Percentiles rank a stretch among this genome's conserved stretches.
Evolutionary conservation across 2,113 vertebrate genomes (phyloP).

Genomic region (Sula dactylatra): DNA sequence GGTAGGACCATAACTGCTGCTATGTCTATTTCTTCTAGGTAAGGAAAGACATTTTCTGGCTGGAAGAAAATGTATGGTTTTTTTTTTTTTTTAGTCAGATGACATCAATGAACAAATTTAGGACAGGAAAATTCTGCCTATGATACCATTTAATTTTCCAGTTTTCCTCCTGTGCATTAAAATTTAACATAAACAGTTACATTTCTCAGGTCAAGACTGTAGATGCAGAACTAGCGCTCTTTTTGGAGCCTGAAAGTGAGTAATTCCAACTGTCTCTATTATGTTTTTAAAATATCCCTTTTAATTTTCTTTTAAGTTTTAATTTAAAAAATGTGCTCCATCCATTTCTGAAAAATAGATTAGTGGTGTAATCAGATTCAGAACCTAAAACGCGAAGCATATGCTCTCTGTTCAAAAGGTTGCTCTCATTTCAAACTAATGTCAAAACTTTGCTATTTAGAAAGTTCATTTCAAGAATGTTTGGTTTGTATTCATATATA

Average conservation of each 20-base stretch:
- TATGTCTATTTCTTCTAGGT: not conserved
- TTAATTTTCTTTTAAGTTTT: conserved; percentile 43
- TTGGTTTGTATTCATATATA: not conserved
- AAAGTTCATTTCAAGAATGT: conserved; percentile 21
- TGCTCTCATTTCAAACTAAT: conserved; percentile 20
- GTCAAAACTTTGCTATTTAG: conserved; percentile 20
- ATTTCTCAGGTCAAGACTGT: not conserved
- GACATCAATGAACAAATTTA: not conserved
- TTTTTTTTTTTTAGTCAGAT: not conserved
- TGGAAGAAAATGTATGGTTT: not conserved
- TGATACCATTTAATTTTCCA: not conserved
- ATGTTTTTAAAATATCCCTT: not conserved
- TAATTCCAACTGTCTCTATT: not conserved
- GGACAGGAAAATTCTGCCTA: not conserved
- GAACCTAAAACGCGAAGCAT: conserved; percentile 27
- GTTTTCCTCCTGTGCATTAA: not conserved
- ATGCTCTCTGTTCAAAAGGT: conserved; percentile 31
- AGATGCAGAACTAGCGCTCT: not conserved
- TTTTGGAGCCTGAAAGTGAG: not conserved
- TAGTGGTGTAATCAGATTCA: conserved; percentile 36
- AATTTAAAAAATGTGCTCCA: conserved; percentile 37
- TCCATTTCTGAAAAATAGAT: conserved; percentile 34
- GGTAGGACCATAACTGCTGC: not conserved
- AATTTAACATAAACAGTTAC: not conserved
- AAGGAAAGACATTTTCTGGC: not conserved